These are phyloP conservation scores for Acomys russatus DNA, from an alignment of 2,797 vertebrate genomes.

Conservation along the genomic window DNA sequence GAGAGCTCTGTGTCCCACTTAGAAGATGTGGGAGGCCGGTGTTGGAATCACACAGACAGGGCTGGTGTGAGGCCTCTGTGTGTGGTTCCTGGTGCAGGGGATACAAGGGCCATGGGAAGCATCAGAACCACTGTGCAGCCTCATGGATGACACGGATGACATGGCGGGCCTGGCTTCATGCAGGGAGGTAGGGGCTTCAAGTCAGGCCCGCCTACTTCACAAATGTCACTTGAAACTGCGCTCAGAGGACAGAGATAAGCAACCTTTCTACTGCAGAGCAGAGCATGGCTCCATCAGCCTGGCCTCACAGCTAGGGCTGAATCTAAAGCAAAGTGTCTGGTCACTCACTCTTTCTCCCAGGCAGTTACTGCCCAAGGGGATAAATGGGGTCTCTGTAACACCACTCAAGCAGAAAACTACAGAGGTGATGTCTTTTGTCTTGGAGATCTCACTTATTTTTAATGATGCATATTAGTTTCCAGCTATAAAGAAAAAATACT, in stretches of 20 bases:
- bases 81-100: neutral
- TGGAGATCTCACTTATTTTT: conserved; percentile 61
- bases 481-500: conserved; percentile 70
- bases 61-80: neutral
- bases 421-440: conserved; percentile 49
- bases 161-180: neutral
- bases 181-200: neutral
- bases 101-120: neutral
- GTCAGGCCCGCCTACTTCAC: neutral
- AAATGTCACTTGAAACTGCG: neutral
- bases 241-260: neutral
- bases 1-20: neutral
- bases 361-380: neutral
- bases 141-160: neutral
- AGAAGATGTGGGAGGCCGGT: neutral
- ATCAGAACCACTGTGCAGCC: neutral
- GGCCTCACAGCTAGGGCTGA: neutral
- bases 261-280: neutral
- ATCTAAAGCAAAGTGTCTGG: neutral
- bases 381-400: neutral
- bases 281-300: neutral
- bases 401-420: neutral
- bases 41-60: neutral
- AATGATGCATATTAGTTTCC: conserved; percentile 73
- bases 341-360: neutral